Conservation (phyloP, 2,888 invertebrate species). For the Sesamia inferens region DNA sequence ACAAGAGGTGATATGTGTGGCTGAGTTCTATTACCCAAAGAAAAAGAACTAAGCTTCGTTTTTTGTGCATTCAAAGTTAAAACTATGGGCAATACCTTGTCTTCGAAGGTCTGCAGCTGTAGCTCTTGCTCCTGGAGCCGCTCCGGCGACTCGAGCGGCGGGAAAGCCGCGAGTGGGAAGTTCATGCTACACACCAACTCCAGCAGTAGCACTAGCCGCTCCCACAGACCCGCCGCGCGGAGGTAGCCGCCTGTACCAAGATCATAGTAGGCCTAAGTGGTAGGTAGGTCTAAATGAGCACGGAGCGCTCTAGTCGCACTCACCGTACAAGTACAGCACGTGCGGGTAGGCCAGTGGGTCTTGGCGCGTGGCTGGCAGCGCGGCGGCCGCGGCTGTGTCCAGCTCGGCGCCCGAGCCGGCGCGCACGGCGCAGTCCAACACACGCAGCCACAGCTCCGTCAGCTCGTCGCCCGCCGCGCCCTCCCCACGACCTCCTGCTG, state of each 20-base stretch:
- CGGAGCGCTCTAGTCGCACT: neutral
- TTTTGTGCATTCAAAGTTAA: no score
- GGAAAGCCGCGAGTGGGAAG: conserved; percentile 81
- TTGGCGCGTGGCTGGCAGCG: conserved; percentile 62
- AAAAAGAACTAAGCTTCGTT: no score
- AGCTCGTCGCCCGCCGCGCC: conserved; percentile 47
- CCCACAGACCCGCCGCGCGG: conserved; percentile 93
- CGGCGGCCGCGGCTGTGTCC: conserved; percentile 56
- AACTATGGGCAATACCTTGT: conserved; percentile 45
- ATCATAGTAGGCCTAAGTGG: neutral
- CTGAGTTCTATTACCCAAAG: no score
- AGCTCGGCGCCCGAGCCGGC: conserved; percentile 51
- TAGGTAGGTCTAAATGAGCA: no score
- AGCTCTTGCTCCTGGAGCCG: conserved; percentile 29
- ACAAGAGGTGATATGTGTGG: no score
- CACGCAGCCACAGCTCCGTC: conserved; percentile 66
- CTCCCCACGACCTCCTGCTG: conserved; percentile 22
- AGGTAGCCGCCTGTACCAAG: conserved; percentile 69
- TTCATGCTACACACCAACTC: conserved; percentile 92
- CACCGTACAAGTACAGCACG: no score
- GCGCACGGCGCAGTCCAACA: conserved; percentile 65
- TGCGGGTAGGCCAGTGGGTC: conserved; percentile 70
- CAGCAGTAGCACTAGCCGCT: conserved; percentile 93
- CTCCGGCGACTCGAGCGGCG: conserved; percentile 60
- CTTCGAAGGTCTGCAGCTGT: conserved; percentile 61